These are phyloP conservation scores for Drosophila suboccidentalis DNA, from an alignment of 2,888 invertebrate genomes.

Conservation along the genomic window DNA sequence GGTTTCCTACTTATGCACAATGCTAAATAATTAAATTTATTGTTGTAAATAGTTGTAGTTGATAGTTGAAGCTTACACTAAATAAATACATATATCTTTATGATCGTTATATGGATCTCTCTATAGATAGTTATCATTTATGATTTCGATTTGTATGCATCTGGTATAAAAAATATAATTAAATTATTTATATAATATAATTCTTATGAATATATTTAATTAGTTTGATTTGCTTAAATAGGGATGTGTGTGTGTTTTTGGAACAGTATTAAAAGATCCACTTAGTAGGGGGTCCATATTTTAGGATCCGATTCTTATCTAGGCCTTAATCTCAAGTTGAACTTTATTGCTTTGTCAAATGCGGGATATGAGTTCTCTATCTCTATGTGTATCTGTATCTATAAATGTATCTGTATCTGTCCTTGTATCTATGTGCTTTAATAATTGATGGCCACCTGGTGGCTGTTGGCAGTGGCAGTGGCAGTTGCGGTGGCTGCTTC, in stretches of 20 bases:
- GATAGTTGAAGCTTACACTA: constrained; percentile 28
- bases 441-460: constrained; percentile 66
- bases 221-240: constrained; percentile 53
- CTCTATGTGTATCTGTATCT: constrained; percentile 19
- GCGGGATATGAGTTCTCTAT: constrained; percentile 55
- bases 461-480: constrained; percentile 40
- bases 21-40: constrained; percentile 33
- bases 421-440: constrained; percentile 17
- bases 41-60: constrained; percentile 52
- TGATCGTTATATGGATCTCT: neutral
- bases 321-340: constrained; percentile 73
- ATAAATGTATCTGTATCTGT: constrained; percentile 9
- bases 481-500: constrained; percentile 43
- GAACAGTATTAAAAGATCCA: constrained; percentile 58
- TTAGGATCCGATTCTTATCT: constrained; percentile 39
- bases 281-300: constrained; percentile 16
- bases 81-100: constrained; percentile 20
- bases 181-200: constrained; percentile 13
- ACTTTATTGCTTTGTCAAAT: constrained; percentile 75
- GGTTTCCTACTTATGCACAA: constrained; percentile 46
- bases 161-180: constrained; percentile 40
- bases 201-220: constrained; percentile 24
- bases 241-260: constrained; percentile 62
- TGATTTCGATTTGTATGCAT: constrained; percentile 13
- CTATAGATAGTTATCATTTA: constrained; percentile 3